Base-by-base conservation (phyloP, 2,888 invertebrate species). In the Selenia dentaria region DNA sequence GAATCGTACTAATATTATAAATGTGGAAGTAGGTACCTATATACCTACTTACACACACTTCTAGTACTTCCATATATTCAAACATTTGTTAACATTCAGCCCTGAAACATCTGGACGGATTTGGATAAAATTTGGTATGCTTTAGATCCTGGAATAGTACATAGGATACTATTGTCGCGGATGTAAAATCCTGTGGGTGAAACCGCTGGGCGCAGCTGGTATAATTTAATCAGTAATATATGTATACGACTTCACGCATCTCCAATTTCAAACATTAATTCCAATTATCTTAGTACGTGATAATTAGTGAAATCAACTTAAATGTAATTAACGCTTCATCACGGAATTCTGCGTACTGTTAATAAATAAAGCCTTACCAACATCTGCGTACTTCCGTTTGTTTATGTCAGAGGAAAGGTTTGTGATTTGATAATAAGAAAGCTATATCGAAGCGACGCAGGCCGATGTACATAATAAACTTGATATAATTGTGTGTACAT, bases 391-490 rank as follows among this genome's bases (percentile, higher is more conserved):
- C 51, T 52, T 48, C 41, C 40, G 38, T 54, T 51, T 54, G 47
- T 51, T 57, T 59, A 59, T 51, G 51, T 36, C 56, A 57, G 59
- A 67, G 60, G 36, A 38, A 52, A 50, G 39, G 42, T 46, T 35
- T 48, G 28, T 45, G 40, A 43, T 62, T 67, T 62, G 55, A 58
- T 64, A 66, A 70, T 57, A 62, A 62, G 63, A 60, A 67, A 60
- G 58, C 67, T 67, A 57, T 73, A 73, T 76, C 67, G 60, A 10
- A 10, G 57, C 59, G 64, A 66, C 70, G 71, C 57, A 69, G 56
- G 57, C 64, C 67, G 72, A 72, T 65, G 64, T 49, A 56, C 41
- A 64, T 68, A 74, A 78, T 79, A 73, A 79, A 75, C 67, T 70
- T 72, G 70, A 72, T 74, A 68, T 77, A 74, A 79, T 76, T 73